Base-by-base conservation (phyloP, 1,140 invertebrate genomes). In the Lepidurus apus region DNA sequence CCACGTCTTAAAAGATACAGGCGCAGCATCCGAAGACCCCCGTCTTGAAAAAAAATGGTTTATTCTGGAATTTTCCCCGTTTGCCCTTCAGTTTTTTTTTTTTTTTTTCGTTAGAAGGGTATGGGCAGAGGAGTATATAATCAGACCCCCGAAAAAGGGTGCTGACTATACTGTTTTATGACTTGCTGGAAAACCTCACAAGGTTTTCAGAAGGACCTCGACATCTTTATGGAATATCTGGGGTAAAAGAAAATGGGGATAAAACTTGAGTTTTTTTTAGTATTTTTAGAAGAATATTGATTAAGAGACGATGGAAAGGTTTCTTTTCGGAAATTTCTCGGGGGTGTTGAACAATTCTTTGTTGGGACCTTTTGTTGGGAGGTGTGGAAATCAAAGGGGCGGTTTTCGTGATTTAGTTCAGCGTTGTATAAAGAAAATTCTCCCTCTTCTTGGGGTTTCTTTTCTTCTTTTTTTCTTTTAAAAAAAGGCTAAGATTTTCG, bases 111-210 rank as follows among this genome's bases (percentile, higher is more conserved):
- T 65, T 13, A 17, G 21, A 21, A 13, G 21, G 53, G 53, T 21
- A 65, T n/a, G 2, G 34, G 34, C 17, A 65, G 53, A 65, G 53
- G 53, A 21, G 53, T 65, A 65, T 65, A 65, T 65, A 21, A 65
- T 21, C 53, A 65, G 53, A 21, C 53, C 13, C 17, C 21, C 17
- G 53, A 65, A 65, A 65, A 65, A 65, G 53, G 53, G 9, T 17
- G 53, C 53, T 65, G 53, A n/a, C 53, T 65, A n/a, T 65, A 65
- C 53, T 65, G 53, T 65, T 65, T 65, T 65, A 65, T 65, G 53
- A 65, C 53, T 65, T 3, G 53, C 53, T 65, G 53, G 53, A 21
- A 65, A n/a, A 65, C 53, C 21, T 65, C 53, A 11, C 53, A 13
- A 65, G 53, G 53, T 13, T 65, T 65, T 65, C 53, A n/a, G 21